Conservation (phyloP, 2,113 vertebrate species). For the Ochotona curzoniae region DNA sequence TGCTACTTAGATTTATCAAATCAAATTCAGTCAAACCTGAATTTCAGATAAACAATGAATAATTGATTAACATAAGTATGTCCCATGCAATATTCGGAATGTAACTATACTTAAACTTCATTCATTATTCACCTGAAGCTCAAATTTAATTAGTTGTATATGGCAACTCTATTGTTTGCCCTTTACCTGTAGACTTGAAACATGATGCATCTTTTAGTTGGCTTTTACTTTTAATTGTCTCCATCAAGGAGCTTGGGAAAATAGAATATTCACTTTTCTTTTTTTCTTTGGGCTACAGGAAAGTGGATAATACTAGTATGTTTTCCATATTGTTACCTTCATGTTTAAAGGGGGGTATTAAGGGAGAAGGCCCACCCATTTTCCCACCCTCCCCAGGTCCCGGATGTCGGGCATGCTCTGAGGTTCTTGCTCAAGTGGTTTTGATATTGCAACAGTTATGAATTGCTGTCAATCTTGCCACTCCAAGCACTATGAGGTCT, state of each 20-base stretch:
- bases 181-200: conserved; percentile 23
- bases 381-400: too few relatives aligned
- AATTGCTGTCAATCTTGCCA: too few relatives aligned
- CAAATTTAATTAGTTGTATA: background rate
- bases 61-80: background rate
- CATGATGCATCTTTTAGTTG: background rate
- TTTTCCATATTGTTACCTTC: too few relatives aligned
- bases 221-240: background rate
- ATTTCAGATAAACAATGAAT: background rate
- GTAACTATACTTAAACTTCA: background rate
- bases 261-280: background rate
- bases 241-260: background rate
- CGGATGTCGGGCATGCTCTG: too few relatives aligned
- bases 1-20: background rate
- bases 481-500: too few relatives aligned
- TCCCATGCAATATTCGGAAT: background rate
- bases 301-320: too few relatives aligned
- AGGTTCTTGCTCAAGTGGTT: too few relatives aligned
- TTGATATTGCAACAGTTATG: too few relatives aligned
- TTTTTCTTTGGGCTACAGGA: too few relatives aligned
- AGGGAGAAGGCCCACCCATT: too few relatives aligned
- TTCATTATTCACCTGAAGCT: background rate
- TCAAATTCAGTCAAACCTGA: background rate
- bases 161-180: background rate
- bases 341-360: too few relatives aligned